phyloP scores from a whole-genome alignment of 2,888 invertebrate species.

The Lasioglossum vierecki region DNA sequence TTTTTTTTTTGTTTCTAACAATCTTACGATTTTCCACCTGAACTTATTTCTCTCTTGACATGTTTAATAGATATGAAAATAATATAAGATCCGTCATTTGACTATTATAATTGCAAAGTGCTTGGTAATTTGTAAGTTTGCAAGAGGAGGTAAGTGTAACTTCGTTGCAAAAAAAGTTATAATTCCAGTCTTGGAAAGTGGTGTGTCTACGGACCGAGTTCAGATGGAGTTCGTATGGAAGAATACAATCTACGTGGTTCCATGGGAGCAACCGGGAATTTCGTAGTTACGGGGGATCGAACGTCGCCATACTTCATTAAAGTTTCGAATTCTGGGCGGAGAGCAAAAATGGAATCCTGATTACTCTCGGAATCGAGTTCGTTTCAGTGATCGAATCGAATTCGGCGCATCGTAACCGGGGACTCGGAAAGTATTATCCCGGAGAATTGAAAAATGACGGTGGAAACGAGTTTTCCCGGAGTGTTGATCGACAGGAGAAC shows the following conservation, averaged over 20 bases:
- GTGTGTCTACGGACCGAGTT: not conserved
- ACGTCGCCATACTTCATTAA: not conserved
- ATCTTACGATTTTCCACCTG: too few species aligned
- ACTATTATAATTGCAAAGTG: too few species aligned
- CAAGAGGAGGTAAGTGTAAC: not conserved
- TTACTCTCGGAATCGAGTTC: conserved; percentile 42
- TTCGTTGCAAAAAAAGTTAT: not conserved
- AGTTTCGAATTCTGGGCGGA: conserved; percentile 9
- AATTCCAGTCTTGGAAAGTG: not conserved
- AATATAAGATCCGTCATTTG: too few species aligned
- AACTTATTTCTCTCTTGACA: too few species aligned
- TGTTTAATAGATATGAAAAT: too few species aligned
- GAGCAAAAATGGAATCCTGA: conserved; percentile 37
- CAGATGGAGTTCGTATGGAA: not conserved
- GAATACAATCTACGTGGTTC: not conserved
- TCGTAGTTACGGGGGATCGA: not conserved
- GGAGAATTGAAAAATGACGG: conserved; percentile 39
- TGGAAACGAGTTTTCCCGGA: conserved; percentile 26
- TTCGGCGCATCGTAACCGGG: conserved; percentile 32
- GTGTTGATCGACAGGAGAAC: conserved; percentile 19
- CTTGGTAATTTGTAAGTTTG: not conserved
- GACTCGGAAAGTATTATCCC: conserved; percentile 18
- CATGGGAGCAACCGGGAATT: not conserved
- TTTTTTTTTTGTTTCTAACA: too few species aligned
- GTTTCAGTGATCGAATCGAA: conserved; percentile 41